These are phyloP conservation scores for Drosophila hamatofila DNA, from an alignment of 2,888 invertebrate species.

Conservation along the genomic window DNA sequence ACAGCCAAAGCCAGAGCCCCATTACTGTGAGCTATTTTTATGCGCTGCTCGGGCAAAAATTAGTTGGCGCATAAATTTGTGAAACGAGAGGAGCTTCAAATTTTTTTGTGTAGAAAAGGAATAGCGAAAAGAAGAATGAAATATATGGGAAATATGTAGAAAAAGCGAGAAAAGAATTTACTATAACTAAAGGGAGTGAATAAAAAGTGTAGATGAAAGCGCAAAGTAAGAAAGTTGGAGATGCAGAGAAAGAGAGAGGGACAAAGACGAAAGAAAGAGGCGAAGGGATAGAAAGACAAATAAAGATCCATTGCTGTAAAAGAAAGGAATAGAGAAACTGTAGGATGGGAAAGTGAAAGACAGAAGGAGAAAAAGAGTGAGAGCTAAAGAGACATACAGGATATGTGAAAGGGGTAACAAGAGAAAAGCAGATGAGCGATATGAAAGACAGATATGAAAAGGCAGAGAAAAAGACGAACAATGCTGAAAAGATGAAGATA, in stretches of 20 bases:
- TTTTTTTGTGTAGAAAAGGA: conserved; percentile 30
- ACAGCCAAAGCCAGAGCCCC: conserved; percentile 10
- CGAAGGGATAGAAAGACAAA: too few relatives aligned
- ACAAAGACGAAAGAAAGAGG: neutral
- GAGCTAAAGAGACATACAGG: neutral
- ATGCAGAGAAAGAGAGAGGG: neutral
- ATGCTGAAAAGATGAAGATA: too few relatives aligned
- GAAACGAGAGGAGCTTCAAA: conserved; percentile 31
- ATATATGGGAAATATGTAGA: neutral
- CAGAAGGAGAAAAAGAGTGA: neutral
- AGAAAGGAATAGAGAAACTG: too few relatives aligned
- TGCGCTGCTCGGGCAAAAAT: conserved; percentile 61
- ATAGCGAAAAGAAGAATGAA: neutral
- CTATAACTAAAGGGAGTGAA: too few relatives aligned
- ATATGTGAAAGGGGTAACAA: too few relatives aligned
- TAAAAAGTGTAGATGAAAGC: neutral
- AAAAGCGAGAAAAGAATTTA: neutral
- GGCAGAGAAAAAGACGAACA: too few relatives aligned
- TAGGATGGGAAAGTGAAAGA: too few relatives aligned
- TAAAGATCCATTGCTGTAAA: too few relatives aligned
- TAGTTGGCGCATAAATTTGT: conserved; percentile 71
- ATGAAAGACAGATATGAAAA: too few relatives aligned
- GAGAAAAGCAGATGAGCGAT: too few relatives aligned
- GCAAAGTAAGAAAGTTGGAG: neutral
- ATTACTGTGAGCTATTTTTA: conserved; percentile 58